Evolutionary conservation across 2,888 invertebrate species (phyloP), one percentile per base, ranked within the genome.

Genomic region (Ichneumon xanthorius): DNA sequence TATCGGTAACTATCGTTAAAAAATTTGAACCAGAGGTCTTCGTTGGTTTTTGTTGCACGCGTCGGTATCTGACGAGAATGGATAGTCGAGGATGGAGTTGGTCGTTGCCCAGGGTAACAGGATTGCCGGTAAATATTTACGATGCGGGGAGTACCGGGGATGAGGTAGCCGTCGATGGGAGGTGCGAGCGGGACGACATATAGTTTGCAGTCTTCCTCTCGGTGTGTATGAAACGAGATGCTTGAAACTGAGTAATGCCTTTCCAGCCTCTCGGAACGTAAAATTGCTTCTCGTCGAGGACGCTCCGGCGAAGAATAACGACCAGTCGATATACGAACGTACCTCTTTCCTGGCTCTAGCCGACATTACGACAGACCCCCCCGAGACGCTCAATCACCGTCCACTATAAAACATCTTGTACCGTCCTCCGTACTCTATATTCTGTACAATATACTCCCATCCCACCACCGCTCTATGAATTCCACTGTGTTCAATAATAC

Each of bases 231-330:
- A 53, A 65, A 65, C 53, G 72, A 67, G 65, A 65, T 55, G 63
- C 72, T 72, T 72, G 72, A 80, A 79, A 71, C 71, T 79, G 78
- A 79, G 71, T 80, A 80, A 72, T 63, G 53, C 40, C 53, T 72
- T 80, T 65, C 55, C 72, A 40, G 80, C 40, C 72, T 80, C 22
- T 19, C 65, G 72, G 72, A 80, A 72, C 63, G 80, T 72, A 80
- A 80, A 80, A 80, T 80, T 80, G 80, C 80, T 72, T 80, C 65
- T 79, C 79, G 70, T 71, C 79, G 80, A 80, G 65, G 65, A 50
- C 53, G 53, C 65, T 67, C 53, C 65, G 40, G 61, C 19, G 80
- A 72, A 72, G 72, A 80, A 80, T 80, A 80, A 80, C 72, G 80
- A 72, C 72, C 80, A 53, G 40, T 65, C 80, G 65, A 80, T 80